Conservation (phyloP, 2,888 invertebrate species). For the Eumerus sabulonum region DNA sequence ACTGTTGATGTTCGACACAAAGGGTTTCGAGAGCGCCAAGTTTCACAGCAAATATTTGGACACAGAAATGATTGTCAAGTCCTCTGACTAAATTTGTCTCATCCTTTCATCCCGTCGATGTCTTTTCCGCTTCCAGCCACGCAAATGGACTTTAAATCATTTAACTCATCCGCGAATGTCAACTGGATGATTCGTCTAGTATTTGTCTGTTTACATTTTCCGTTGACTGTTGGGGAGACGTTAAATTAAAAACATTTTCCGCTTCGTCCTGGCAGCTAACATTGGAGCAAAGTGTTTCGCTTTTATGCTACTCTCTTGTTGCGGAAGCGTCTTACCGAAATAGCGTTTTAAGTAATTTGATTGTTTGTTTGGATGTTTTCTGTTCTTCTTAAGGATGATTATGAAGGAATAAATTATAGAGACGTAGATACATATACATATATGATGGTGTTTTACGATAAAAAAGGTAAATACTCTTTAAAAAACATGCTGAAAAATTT, state of each 20-base stretch:
- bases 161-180: background rate
- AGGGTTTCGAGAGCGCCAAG: too few species aligned
- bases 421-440: too few species aligned
- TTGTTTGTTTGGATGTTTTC: conserved; percentile 35
- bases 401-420: too few species aligned
- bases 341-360: conserved; percentile 60
- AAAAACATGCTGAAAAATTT: too few species aligned
- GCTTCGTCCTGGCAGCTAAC: conserved; percentile 22
- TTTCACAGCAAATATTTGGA: too few species aligned
- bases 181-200: conserved; percentile 21
- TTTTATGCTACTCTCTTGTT: conserved; percentile 12
- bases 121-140: background rate
- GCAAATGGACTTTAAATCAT: background rate
- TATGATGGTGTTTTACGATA: too few species aligned
- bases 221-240: conserved; percentile 27
- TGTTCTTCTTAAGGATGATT: background rate
- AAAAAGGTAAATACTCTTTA: too few species aligned
- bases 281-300: conserved; percentile 8
- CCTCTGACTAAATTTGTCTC: conserved; percentile 51
- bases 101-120: conserved; percentile 18
- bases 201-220: conserved; percentile 21
- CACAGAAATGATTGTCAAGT: conserved; percentile 41
- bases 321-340: conserved; percentile 22
- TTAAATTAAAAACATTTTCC: conserved; percentile 46
- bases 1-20: too few species aligned